Conservation (phyloP, 2,888 invertebrate genomes). For the Idaea aversata region DNA sequence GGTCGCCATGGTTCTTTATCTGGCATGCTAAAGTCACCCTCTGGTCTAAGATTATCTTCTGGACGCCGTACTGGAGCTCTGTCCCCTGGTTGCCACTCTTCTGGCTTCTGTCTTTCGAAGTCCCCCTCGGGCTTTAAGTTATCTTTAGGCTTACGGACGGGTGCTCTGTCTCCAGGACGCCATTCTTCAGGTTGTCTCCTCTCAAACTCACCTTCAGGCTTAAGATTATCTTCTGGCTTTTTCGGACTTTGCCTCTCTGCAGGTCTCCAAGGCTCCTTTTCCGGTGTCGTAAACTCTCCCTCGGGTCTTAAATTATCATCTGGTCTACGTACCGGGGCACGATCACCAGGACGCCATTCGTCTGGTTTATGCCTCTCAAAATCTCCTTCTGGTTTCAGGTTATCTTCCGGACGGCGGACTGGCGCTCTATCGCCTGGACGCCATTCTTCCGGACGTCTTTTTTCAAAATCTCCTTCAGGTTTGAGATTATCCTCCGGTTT, state of each 20-base stretch:
- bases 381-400: conserved; percentile 70
- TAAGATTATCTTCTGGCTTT: conserved; percentile 74
- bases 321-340: conserved; percentile 72
- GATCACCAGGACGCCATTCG: conserved; percentile 66
- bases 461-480: conserved; percentile 79
- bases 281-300: conserved; percentile 47
- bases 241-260: conserved; percentile 59
- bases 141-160: conserved; percentile 58
- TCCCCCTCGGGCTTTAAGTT: conserved; percentile 80
- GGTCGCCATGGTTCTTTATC: conserved; percentile 58
- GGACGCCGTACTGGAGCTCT: conserved; percentile 73
- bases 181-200: conserved; percentile 42
- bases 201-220: conserved; percentile 71
- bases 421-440: conserved; percentile 72
- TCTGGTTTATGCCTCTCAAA: conserved; percentile 67
- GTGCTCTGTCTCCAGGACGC: conserved; percentile 58
- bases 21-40: conserved; percentile 48
- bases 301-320: conserved; percentile 76
- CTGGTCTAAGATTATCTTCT: conserved; percentile 75
- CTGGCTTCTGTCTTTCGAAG: conserved; percentile 55
- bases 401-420: conserved; percentile 70
- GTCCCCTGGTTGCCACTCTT: conserved; percentile 67
- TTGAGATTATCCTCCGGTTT: conserved; percentile 81
- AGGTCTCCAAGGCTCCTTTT: conserved; percentile 58
- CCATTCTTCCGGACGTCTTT: conserved; percentile 63